Evolutionary conservation across 2,888 invertebrate species (phyloP), one percentile per base, ranked within the genome.

Genomic region (Malachius bipustulatus): DNA sequence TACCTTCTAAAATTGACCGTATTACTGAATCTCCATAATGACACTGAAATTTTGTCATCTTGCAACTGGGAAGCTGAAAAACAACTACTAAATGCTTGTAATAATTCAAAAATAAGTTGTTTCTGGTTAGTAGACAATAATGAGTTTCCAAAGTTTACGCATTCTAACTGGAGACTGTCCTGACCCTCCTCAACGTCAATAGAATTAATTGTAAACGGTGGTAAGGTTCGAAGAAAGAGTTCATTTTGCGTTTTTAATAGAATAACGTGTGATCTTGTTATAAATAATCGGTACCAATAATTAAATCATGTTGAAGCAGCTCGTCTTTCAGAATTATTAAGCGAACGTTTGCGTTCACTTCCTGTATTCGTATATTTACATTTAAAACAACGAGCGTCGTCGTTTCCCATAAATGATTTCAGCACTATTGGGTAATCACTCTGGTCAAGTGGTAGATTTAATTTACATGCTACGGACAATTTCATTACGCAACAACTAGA

Each of bases 231-330:
- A 8, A 24, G 24, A 24, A 8, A 8, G 8, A 24, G 8, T 24
- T 9, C 8, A 24, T 24, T 9, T 8, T 24, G 8, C 8, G 24
- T 24, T 24, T 24, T 24, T 24, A 24, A 8, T 24, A 24, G 9
- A 8, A 24, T 24, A 24, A 24, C 24, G 24, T n/a, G n/a, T 24
- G 24, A 24, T 8, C 8, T 24, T 24, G 24, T 9, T 9, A 8
- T 24, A 24, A 24, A 24, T 24, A 24, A 24, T 24, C 24, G 9
- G 24, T 24, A 8, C 24, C 24, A 8, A 24, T 24, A 24, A 24
- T 24, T 24, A 24, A 24, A 9, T 24, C 24, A 24, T 24, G 24
- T 8, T 24, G 8, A 8, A 24, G 9, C 9, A 8, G 8, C 8
- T 24, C 24, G 24, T 24, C 24, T 8, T 24, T 9, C 9, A 24